A percentile compares a stretch with the other conserved stretches of the same genome.
Evolutionary conservation across 1,140 invertebrate genomes (phyloP).

Genomic region (Atta cephalotes): DNA sequence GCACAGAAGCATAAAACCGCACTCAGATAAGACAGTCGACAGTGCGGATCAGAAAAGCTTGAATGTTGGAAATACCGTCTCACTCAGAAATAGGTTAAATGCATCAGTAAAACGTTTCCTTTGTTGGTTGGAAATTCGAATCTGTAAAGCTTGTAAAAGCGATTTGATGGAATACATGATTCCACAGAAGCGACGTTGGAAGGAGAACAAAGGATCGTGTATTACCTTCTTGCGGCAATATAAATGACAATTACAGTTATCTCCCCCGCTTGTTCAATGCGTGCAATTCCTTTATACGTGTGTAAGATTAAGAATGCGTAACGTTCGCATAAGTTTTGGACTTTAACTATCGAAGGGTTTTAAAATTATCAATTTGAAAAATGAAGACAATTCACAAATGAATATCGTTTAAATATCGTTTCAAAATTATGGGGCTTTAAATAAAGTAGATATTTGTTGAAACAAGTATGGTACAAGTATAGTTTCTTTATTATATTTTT

Average conservation of each 20-base stretch:
- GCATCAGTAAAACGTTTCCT: constrained; percentile 39
- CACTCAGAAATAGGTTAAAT: constrained; percentile 52
- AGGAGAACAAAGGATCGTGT: constrained; percentile 30
- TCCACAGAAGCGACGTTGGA: constrained; percentile 12
- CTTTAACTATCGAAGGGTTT: neutral
- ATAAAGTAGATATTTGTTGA: no score
- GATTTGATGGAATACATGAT: neutral
- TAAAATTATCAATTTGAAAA: no score
- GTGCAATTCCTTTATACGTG: neutral
- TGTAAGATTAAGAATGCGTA: constrained; percentile 13
- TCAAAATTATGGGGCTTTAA: no score
- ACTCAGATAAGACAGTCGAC: constrained; percentile 35
- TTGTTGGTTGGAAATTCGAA: constrained; percentile 57
- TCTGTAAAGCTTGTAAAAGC: constrained; percentile 55
- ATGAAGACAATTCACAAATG: no score
- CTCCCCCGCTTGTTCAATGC: constrained; percentile 6
- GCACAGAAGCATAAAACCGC: constrained; percentile 28
- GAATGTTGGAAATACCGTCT: constrained; percentile 27
- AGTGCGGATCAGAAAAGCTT: neutral
- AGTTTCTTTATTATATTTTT: neutral
- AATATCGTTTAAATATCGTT: no score
- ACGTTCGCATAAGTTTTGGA: neutral
- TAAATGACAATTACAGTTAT: constrained; percentile 41
- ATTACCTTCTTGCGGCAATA: constrained; percentile 14
- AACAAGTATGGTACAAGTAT: neutral